Conservation (phyloP, 2,797 vertebrate species). For the Rhincodon typus region DNA sequence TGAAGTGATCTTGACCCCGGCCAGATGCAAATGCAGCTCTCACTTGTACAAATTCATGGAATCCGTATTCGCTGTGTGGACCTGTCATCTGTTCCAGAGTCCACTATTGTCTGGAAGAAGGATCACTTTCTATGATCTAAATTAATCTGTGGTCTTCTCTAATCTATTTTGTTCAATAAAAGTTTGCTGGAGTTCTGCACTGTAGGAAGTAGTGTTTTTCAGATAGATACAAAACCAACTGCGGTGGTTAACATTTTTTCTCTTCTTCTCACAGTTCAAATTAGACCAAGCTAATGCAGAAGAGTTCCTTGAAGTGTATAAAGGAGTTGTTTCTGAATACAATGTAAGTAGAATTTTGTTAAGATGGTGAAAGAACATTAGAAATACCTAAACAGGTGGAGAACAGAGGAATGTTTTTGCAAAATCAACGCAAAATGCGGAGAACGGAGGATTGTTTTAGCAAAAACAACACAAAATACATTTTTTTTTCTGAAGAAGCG, state of each 20-base stretch:
- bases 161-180: not conserved
- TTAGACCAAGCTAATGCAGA: constrained; percentile 80
- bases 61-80: not conserved
- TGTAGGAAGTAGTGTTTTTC: not conserved
- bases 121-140: not conserved
- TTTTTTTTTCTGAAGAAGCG: too few relatives aligned
- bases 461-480: too few relatives aligned
- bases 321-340: constrained; percentile 81
- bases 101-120: not conserved
- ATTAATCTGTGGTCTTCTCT: not conserved
- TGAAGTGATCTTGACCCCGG: not conserved
- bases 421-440: not conserved
- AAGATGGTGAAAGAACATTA: not conserved
- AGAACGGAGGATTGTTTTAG: too few relatives aligned
- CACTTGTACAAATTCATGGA: not conserved
- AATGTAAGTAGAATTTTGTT: constrained; percentile 64
- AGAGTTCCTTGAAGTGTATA: constrained; percentile 92
- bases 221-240: not conserved
- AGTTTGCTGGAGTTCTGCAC: not conserved
- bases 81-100: not conserved
- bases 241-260: not conserved
- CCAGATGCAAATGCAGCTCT: not conserved
- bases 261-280: constrained; percentile 65
- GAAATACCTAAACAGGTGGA: not conserved
- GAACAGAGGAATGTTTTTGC: not conserved